phyloP scores from a whole-genome alignment of 2,113 vertebrate species.

The Myrmecophaga tridactyla region DNA sequence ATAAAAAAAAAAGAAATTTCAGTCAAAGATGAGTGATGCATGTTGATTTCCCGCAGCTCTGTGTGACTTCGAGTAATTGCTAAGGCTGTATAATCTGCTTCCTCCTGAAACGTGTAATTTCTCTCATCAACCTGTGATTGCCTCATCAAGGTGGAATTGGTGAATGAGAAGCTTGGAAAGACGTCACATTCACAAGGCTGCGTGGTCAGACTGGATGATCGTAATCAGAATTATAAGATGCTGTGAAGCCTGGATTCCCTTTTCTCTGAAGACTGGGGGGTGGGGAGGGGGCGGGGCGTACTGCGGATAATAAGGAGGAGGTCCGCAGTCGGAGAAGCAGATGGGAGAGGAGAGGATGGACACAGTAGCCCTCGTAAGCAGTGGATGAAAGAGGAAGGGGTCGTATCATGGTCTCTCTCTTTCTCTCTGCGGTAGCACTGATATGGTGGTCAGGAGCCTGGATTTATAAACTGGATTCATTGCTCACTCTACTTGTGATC shows the following conservation, averaged over 20 bases:
- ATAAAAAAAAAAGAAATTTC: background rate
- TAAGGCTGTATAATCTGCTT: background rate
- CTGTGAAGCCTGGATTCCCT: background rate
- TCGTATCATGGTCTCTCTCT: too few species aligned
- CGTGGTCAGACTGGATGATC: background rate
- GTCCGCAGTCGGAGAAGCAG: background rate
- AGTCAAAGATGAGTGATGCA: rapidly evolving
- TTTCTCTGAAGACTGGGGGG: background rate
- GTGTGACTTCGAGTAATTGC: background rate
- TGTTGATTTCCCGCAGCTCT: background rate
- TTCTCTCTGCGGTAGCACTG: background rate
- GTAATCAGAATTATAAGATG: background rate
- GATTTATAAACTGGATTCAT: background rate
- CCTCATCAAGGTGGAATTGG: background rate
- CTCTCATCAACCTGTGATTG: background rate
- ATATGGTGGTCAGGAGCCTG: background rate
- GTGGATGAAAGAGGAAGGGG: background rate
- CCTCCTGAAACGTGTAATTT: background rate
- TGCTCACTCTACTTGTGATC: background rate
- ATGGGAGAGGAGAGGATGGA: background rate
- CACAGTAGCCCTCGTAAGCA: background rate
- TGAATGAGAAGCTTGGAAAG: background rate
- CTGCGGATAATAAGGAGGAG: too few species aligned
- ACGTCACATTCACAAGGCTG: rapidly evolving
- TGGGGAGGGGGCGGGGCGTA: too few species aligned